Percentiles rank a stretch among this genome's conserved stretches.
Conservation (phyloP, 1,140 invertebrate species). For the Neuroterus valhalla region DNA sequence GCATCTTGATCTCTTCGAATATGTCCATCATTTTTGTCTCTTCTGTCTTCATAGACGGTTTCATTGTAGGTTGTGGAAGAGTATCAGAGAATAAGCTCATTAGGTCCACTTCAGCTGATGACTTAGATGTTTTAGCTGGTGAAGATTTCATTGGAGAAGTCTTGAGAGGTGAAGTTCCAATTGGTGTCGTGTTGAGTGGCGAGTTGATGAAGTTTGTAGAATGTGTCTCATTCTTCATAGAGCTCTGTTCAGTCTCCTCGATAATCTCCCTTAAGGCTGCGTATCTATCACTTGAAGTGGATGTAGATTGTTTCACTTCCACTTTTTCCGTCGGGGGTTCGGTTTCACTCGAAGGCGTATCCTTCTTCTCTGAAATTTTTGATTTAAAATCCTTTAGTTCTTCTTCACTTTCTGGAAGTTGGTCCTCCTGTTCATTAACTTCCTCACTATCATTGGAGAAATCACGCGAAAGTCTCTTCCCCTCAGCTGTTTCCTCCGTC, state of each 20-base stretch:
- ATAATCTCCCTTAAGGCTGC: slow-evolving; percentile 70
- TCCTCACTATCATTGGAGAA: slow-evolving; percentile 1
- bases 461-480: slow-evolving; percentile 14
- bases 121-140: slow-evolving; percentile 43
- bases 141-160: slow-evolving; percentile 44
- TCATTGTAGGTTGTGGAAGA: slow-evolving; percentile 54
- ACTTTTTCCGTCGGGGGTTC: slow-evolving; percentile 51
- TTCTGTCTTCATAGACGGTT: slow-evolving; percentile 53
- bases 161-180: slow-evolving; percentile 38
- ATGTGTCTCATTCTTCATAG: slow-evolving; percentile 49
- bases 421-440: not conserved
- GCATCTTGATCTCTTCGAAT: slow-evolving; percentile 72
- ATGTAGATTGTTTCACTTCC: slow-evolving; percentile 62
- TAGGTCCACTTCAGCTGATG: slow-evolving; percentile 62
- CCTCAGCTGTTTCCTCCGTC: not conserved
- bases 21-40: slow-evolving; percentile 65
- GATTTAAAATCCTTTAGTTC: slow-evolving; percentile 31
- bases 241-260: slow-evolving; percentile 58
- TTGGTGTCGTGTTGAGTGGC: slow-evolving; percentile 41
- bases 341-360: slow-evolving; percentile 34
- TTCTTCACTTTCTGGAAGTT: slow-evolving; percentile 39
- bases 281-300: slow-evolving; percentile 67
- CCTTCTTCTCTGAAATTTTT: slow-evolving; percentile 42
- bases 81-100: slow-evolving; percentile 68
- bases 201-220: slow-evolving; percentile 38